These are phyloP conservation scores for Sminthurides bifidus DNA, from an alignment of 1,140 invertebrate species.

Conservation along the genomic window DNA sequence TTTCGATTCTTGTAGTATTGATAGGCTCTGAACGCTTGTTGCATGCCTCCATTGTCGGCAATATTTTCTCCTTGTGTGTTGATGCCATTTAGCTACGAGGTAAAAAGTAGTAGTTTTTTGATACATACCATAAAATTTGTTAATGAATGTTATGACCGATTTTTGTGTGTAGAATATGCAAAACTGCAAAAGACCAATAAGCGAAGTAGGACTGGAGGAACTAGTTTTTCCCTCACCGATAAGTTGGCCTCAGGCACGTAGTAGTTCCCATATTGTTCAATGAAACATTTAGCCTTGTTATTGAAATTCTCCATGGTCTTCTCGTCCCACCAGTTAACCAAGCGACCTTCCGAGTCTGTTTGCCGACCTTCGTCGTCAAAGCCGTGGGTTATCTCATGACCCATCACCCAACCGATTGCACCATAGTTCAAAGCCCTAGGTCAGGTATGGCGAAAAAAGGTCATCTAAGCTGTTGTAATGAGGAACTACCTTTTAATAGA, in stretches of 20 bases:
- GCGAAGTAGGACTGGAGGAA: background rate
- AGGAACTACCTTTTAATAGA: background rate
- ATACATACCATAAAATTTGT: background rate
- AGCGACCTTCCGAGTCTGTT: conserved; percentile 15
- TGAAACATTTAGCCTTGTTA: conserved; percentile 13
- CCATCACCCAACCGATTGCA: conserved; percentile 26
- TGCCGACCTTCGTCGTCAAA: conserved; percentile 20
- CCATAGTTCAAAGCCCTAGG: conserved; percentile 27
- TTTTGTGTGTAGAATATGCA: too few relatives aligned
- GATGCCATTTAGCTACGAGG: conserved; percentile 14
- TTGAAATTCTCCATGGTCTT: conserved; percentile 6
- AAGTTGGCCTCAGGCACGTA: background rate
- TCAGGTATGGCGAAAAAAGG: background rate
- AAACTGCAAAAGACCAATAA: background rate
- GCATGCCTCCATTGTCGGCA: conserved; percentile 59
- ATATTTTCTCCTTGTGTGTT: conserved; percentile 23
- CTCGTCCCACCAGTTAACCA: conserved; percentile 20
- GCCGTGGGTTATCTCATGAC: conserved; percentile 25
- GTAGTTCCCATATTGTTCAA: conserved; percentile 14
- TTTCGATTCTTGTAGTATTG: background rate
- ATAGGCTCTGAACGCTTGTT: conserved; percentile 16
- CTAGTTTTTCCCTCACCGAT: background rate
- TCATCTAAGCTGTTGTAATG: background rate
- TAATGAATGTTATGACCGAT: background rate
- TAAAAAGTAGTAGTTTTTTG: background rate